Evolutionary conservation across 2,113 vertebrate species (phyloP).

Genomic region (Petrocephalus zakoni): DNA sequence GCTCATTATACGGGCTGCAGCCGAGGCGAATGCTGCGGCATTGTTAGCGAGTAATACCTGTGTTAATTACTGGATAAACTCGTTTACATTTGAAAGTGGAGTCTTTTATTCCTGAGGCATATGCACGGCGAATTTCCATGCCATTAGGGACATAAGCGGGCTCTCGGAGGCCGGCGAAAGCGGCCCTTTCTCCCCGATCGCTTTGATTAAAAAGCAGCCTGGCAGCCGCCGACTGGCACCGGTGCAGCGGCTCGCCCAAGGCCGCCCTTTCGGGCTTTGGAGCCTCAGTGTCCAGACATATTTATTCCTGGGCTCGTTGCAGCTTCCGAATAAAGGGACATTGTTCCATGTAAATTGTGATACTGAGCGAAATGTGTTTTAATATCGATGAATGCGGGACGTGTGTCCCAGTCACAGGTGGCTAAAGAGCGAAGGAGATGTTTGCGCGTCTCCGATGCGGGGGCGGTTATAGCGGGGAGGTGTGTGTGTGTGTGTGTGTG

Average conservation of each 20-base stretch:
- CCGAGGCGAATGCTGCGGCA: not conserved
- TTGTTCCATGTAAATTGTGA: not conserved
- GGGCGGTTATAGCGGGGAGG: too few species aligned
- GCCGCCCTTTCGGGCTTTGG: not conserved
- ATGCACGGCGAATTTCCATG: not conserved
- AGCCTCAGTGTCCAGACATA: not conserved
- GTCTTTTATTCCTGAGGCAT: not conserved
- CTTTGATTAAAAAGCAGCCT: constrained; percentile 5
- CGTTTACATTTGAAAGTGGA: not conserved
- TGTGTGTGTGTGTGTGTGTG: not conserved
- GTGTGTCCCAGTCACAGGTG: not conserved
- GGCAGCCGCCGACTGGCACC: not conserved
- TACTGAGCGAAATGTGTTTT: not conserved
- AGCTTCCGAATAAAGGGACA: not conserved
- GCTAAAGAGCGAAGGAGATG: not conserved
- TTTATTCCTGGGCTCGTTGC: not conserved
- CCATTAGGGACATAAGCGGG: not conserved
- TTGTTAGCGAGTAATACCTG: not conserved
- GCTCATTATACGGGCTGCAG: not conserved
- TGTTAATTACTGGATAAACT: constrained; percentile 3
- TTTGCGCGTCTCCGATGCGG: too few species aligned
- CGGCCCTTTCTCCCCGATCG: not conserved
- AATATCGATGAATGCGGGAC: not conserved
- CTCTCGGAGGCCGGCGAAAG: not conserved
- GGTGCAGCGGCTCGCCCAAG: too few species aligned